A percentile compares a stretch with the other conserved stretches of the same genome.
These are phyloP conservation scores for Aphaenogaster floridana DNA, from an alignment of 1,140 invertebrate species.

Conservation along the genomic window DNA sequence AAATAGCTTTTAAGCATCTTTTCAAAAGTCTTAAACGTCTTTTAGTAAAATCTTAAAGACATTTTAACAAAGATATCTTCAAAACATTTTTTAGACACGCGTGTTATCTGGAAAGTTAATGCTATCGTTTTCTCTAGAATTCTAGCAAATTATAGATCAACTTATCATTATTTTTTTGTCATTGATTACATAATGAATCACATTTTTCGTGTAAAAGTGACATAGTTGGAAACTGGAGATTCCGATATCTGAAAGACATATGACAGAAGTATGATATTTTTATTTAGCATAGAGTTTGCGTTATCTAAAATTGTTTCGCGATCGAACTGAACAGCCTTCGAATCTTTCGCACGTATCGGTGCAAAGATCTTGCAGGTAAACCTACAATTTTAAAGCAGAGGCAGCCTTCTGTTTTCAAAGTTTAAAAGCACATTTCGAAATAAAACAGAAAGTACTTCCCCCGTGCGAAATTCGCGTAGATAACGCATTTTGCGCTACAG, in stretches of 20 bases:
- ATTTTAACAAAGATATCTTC: too few relatives aligned
- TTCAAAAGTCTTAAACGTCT: too few relatives aligned
- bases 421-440: constrained; percentile 8
- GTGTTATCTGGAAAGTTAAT: not conserved
- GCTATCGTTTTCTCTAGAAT: not conserved
- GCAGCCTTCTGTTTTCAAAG: not conserved
- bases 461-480: not conserved
- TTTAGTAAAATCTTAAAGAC: too few relatives aligned
- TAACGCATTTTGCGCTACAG: not conserved
- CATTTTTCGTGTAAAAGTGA: not conserved
- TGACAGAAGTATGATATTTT: not conserved
- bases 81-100: too few relatives aligned
- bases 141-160: not conserved
- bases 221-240: not conserved
- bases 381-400: not conserved
- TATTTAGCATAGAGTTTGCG: not conserved
- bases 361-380: not conserved
- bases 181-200: not conserved
- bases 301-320: not conserved
- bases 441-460: not conserved
- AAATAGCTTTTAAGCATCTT: too few relatives aligned
- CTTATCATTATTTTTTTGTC: not conserved
- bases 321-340: not conserved
- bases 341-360: too few relatives aligned
- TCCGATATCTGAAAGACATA: not conserved